Percentiles rank a stretch among this genome's conserved stretches.
These are phyloP conservation scores for Cyanoramphus novaezelandiae DNA, from an alignment of 2,113 vertebrate genomes.

Conservation along the genomic window DNA sequence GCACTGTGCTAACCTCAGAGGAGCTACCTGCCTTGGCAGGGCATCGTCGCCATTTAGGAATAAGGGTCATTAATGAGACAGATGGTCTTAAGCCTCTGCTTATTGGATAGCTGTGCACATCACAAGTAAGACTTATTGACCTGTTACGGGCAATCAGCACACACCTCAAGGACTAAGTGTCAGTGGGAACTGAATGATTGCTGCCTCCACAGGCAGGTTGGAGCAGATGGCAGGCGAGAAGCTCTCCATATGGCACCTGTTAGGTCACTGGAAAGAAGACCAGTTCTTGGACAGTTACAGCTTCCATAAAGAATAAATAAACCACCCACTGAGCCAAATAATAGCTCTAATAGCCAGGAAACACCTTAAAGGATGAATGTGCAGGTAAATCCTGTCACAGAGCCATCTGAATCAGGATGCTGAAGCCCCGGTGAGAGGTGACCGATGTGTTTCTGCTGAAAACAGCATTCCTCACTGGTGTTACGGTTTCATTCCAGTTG, in stretches of 20 bases:
- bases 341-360: neutral
- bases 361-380: neutral
- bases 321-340: neutral
- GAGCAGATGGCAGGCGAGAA: slow-evolving; percentile 35
- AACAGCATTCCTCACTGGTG: neutral
- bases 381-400: neutral
- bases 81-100: slow-evolving; percentile 13
- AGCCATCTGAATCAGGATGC: neutral
- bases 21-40: neutral
- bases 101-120: neutral
- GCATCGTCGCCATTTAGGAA: neutral
- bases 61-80: neutral
- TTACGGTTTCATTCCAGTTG: neutral
- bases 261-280: neutral
- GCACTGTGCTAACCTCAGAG: neutral
- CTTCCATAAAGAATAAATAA: slow-evolving; percentile 29
- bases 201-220: neutral
- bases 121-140: neutral
- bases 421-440: neutral
- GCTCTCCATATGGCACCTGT: neutral
- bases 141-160: neutral
- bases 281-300: neutral
- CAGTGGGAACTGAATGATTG: neutral
- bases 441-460: neutral
- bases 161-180: slow-evolving; percentile 32